Evolutionary conservation across 1,140 invertebrate species (phyloP).

Genomic region (Cotesia vestalis): DNA sequence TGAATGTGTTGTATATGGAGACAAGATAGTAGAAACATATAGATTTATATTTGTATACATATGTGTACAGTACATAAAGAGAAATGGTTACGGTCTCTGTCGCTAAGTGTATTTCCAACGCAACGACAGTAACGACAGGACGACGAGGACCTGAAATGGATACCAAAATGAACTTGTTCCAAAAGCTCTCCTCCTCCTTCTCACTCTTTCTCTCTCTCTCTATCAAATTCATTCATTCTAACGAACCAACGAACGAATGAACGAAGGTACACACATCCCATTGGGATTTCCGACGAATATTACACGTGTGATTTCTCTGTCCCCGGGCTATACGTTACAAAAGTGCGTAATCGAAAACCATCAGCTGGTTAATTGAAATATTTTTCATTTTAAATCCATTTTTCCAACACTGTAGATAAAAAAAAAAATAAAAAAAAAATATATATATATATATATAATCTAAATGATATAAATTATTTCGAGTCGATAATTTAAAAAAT

Average conservation of each 20-base stretch:
- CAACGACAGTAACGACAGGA: conserved; percentile 29
- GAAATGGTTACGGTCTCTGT: conserved; percentile 14
- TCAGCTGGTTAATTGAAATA: conserved; percentile 34
- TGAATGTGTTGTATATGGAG: no score
- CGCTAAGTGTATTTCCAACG: conserved; percentile 11
- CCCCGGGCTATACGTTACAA: not conserved
- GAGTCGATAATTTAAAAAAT: not conserved
- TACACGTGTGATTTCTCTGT: conserved; percentile 22
- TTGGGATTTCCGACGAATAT: conserved; percentile 29
- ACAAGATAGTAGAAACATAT: no score
- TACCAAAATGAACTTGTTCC: conserved; percentile 33
- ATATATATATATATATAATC: no score
- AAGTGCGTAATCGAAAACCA: conserved; percentile 31
- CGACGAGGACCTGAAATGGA: conserved; percentile 32
- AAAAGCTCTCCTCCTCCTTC: conserved; percentile 4
- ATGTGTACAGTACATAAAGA: no score
- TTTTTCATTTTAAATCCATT: conserved; percentile 14
- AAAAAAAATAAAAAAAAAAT: no score
- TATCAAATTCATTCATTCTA: not conserved
- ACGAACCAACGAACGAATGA: no score
- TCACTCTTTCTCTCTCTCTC: conserved; percentile 16
- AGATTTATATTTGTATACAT: not conserved
- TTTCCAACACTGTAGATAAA: not conserved
- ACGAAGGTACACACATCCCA: conserved; percentile 1
- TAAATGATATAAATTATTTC: not conserved